Evolutionary conservation across 2,888 invertebrate genomes (phyloP), one percentile per base, ranked within the genome.

Genomic region (Mythimna vitellina): DNA sequence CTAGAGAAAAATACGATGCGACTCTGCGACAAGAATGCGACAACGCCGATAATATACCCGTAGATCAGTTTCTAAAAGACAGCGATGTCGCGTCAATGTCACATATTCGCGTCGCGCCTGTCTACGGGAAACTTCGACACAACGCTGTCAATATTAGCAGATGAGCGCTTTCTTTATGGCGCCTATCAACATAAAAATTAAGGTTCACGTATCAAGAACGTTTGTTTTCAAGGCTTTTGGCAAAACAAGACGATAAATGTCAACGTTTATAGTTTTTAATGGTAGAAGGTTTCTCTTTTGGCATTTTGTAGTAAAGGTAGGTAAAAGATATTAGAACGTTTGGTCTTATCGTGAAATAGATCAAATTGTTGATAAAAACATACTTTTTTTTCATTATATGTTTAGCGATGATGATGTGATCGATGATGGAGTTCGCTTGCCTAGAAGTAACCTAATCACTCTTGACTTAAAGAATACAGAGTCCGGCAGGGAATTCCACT

Each of bases 231-330:
- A 72, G 69, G 63, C 42, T 73, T 64, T 69, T 51, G 73, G 60
- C 70, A 84, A 83, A 83, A 83, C 84, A 83, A 76, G 38, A 22
- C 73, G 25, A 76, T 83, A 73, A 83, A 84, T 73, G 82, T 73
- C 70, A 29, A 20, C 42, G 46, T 70, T 76, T 73, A 77, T 70
- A 64, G 35, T 70, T 83, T 83, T 73, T 46, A 64, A 54, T 53
- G 29, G n/a, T 51, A 60, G 29, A n/a, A 35, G 9, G 8, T 25
- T 66, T 54, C 73, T 38, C 29, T 65, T 25, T 25, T 54, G 25
- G 49, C 49, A n/a, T 51, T 51, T n/a, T 49, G 7, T 17, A 20
- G 20, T 49, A n/a, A 3, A 3, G 14, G 29, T 46, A 14, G 42
- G 56, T 54, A 61, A 38, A 20, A 29, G 2, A 0, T 35, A 25